Conservation (phyloP, 2,888 invertebrate genomes). For the Onchidella celtica region DNA sequence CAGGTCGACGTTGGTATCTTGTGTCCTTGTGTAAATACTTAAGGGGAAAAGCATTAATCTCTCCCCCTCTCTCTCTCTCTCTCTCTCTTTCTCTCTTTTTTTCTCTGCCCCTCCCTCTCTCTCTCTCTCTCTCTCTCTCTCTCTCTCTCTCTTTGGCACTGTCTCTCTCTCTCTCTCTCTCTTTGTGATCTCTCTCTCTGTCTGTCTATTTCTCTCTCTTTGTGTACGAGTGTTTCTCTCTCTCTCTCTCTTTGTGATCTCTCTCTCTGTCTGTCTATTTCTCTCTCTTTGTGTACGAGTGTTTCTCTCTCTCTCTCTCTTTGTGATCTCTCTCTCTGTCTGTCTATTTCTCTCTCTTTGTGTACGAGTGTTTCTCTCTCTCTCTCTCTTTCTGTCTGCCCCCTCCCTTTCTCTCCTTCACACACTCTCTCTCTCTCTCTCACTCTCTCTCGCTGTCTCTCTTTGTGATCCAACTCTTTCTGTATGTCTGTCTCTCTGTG, state of each 20-base stretch:
- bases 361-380: too few species aligned
- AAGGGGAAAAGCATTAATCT: too few species aligned
- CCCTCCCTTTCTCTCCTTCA: too few species aligned
- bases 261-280: neutral
- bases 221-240: neutral
- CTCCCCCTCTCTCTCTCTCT: neutral
- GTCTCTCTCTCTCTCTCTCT: neutral
- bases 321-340: neutral
- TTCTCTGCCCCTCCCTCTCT: neutral
- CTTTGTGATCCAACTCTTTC: too few species aligned
- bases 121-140: neutral
- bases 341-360: too few species aligned
- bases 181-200: neutral
- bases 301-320: neutral
- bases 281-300: neutral
- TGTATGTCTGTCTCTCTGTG: too few species aligned
- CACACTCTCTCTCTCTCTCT: too few species aligned
- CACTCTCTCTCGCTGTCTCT: too few species aligned
- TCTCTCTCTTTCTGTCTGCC: too few species aligned
- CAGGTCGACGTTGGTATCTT: too few species aligned
- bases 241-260: neutral
- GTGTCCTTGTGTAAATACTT: too few species aligned
- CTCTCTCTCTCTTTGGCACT: neutral
- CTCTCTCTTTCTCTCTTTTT: neutral
- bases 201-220: neutral